Base-by-base conservation (phyloP, 2,113 vertebrate species). In the Megaceryle maxima region DNA sequence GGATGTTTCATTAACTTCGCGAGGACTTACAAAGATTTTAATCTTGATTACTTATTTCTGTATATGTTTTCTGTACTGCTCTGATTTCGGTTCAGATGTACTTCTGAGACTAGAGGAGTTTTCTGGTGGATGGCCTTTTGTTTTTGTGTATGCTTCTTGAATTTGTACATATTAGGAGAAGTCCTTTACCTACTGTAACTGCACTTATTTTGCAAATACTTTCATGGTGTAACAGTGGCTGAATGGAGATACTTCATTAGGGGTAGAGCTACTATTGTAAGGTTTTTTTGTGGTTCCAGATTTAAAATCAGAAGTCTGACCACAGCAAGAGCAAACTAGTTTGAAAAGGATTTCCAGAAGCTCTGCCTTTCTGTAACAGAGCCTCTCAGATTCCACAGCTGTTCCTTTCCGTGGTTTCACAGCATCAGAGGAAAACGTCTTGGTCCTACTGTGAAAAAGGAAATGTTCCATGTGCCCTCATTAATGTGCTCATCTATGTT, bases 401-500 rank as follows among this genome's bases (percentile, higher is more conserved):
- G 10, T 86, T 92, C 22, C 51, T 64, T 90, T 74, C 15, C 44
- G 77, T 25, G 37, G 15, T 78, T 90, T 68, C 29, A 35, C 39
- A 43, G 29, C 68, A 75, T 56, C 35, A 56, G 43, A 84, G 43
- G 60, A 90, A 87, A 92, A 26, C 12, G 13, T 39, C 16, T 56
- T 92, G 10, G 78, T 81, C 41, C 41, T 88, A 16, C n/a, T 55
- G 35, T 59, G 46, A 39, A 83, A 83, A 90, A 86, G 13, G 67
- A 73, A 78, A 13, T 72, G 69, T 83, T 90, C 73, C 12, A 3
- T 46, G 18, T 91, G 31, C 80, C 44, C 43, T 88, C 28, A 62
- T 93, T 76, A 88, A 83, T 78, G 33, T 72, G 29, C 41, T 92
- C 64, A 68, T 83, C 43, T 90, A 44, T 76, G 10, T 87, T 84